These are phyloP conservation scores for Oryzias curvinotus DNA, from an alignment of 2,113 vertebrate species.

Conservation along the genomic window DNA sequence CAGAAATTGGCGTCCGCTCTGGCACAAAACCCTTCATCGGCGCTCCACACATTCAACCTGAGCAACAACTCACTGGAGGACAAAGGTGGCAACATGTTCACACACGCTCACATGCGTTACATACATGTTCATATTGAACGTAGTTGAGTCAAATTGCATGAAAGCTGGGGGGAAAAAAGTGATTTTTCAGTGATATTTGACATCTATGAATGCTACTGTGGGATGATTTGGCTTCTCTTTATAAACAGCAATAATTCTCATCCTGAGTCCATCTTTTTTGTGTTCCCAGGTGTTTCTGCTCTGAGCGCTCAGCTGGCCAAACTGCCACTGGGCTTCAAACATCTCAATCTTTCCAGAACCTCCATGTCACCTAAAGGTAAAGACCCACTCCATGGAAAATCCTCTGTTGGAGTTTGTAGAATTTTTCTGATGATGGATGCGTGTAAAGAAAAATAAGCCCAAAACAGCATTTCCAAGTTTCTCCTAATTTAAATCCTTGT, in stretches of 20 bases:
- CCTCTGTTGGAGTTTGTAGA: too few relatives aligned
- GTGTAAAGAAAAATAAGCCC: too few relatives aligned
- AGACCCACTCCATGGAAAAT: background rate
- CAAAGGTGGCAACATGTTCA: conserved; percentile 81
- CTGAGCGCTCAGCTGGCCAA: conserved; percentile 90
- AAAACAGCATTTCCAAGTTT: too few relatives aligned
- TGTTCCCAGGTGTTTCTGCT: conserved; percentile 81
- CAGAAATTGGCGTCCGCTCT: conserved; percentile 88
- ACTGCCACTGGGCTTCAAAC: conserved; percentile 88
- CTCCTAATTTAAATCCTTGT: too few relatives aligned
- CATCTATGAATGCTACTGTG: too few relatives aligned
- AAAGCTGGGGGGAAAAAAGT: too few relatives aligned
- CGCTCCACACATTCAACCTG: conserved; percentile 89
- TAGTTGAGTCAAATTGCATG: too few relatives aligned
- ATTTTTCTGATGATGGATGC: too few relatives aligned
- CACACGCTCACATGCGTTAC: background rate
- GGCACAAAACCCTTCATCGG: conserved; percentile 87
- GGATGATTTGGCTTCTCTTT: background rate
- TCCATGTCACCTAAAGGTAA: conserved; percentile 93
- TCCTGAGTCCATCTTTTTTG: background rate
- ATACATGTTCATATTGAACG: background rate
- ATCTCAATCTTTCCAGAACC: conserved; percentile 90
- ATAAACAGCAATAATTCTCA: fast-evolving
- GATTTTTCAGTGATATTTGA: too few relatives aligned
- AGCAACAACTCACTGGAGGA: conserved; percentile 94